These are phyloP conservation scores for Rotaria socialis DNA, from an alignment of 2,888 invertebrate species.

Conservation along the genomic window DNA sequence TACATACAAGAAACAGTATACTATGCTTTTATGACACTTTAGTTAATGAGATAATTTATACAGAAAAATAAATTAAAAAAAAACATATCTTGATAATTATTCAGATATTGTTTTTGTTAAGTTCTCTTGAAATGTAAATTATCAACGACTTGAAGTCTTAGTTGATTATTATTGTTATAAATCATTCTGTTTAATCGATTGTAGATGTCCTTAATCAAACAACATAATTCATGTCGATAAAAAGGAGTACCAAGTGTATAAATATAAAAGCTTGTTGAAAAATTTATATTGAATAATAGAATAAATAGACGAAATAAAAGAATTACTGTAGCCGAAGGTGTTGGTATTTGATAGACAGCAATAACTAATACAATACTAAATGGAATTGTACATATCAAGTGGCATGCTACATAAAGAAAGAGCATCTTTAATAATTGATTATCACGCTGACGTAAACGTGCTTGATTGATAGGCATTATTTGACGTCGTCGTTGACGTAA, in stretches of 20 bases:
- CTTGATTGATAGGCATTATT: not conserved
- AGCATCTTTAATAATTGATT: not conserved
- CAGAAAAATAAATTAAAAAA: too few species aligned
- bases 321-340: not conserved
- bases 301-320: not conserved
- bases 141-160: not conserved
- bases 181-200: not conserved
- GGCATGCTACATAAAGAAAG: not conserved
- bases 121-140: not conserved
- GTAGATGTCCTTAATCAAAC: not conserved
- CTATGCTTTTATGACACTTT: too few species aligned
- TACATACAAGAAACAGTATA: too few species aligned
- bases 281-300: not conserved
- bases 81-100: too few species aligned
- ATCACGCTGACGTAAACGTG: slow-evolving; percentile 7
- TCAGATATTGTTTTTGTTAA: too few species aligned
- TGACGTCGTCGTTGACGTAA: not conserved
- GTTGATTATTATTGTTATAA: not conserved
- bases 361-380: not conserved
- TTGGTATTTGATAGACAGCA: not conserved
- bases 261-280: not conserved
- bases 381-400: not conserved
- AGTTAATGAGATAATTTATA: too few species aligned
- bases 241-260: slow-evolving; percentile 6
- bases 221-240: not conserved